Evolutionary conservation across 2,888 invertebrate genomes (phyloP), one percentile per base, ranked within the genome.

Genomic region (Oasisia sp.): DNA sequence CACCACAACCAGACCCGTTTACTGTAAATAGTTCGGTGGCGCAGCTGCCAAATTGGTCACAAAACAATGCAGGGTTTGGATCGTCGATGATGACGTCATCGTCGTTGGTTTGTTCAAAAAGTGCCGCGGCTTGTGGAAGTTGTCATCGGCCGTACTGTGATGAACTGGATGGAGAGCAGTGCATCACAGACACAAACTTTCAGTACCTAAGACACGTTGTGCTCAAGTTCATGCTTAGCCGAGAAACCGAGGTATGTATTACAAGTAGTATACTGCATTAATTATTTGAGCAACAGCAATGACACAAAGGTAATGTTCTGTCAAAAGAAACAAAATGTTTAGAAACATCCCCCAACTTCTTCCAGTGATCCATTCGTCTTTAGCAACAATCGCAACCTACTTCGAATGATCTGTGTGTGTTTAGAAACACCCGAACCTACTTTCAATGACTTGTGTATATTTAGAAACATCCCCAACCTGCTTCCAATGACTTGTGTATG

Each of bases 171-270:
- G 92, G 91, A 9, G 91, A 92, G 27, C 91, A 93, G 32, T 91
- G 89, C 90, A 32, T 50, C 19, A 32, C 92, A 11, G 98, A 98
- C 95, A 97, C 98, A 91, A 98, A 98, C 96, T 98, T 98, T 95
- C 97, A 97, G 96, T 99, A 99, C 96, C 97, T 99, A 93, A 99
- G 98, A 95, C 98, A 99, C 97, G 99, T 99, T 94, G 97, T 99
- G 93, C 98, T 99, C 4, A 98, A 98, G 96, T 99, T 99, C 96
- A 97, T 99, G 95, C 97, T 99, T 94, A 99, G 99, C 95, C 97
- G 98, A 93, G 99, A 99, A 96, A 97, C 97, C 94, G 97, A 97
- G 97, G 97, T 97, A 94, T 32, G 92, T 93, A 32, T 56, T 74
- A 27, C 12, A 5, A n/a, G 56, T 12, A 0, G 45, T 0, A 74